Evolutionary conservation across 2,888 invertebrate species (phyloP).

Genomic region (Mylabris sibirica): DNA sequence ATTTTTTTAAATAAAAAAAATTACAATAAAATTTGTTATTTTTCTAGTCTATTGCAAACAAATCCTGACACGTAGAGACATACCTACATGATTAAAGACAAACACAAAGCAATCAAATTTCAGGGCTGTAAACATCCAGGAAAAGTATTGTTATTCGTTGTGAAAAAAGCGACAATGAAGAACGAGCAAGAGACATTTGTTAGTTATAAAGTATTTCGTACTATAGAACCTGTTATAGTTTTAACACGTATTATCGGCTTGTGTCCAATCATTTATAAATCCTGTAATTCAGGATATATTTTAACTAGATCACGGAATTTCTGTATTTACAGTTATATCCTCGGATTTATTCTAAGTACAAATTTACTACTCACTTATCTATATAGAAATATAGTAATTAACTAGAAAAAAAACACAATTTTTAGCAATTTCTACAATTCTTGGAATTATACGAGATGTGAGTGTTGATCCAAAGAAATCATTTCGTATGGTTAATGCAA

Average conservation of each 20-base stretch:
- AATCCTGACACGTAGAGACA: not conserved
- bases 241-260: conserved; percentile 42
- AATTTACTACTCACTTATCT: not conserved
- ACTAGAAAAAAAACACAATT: conserved; percentile 5
- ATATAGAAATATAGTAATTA: not conserved
- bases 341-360: conserved; percentile 41
- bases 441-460: conserved; percentile 40
- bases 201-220: conserved; percentile 11
- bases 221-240: conserved; percentile 36
- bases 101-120: not conserved
- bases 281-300: conserved; percentile 35
- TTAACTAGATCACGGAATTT: conserved; percentile 39
- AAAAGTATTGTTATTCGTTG: not conserved
- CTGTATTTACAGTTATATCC: conserved; percentile 42
- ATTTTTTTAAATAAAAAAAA: not conserved
- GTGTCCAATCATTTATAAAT: conserved; percentile 41
- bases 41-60: not conserved
- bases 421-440: conserved; percentile 38
- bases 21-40: not conserved
- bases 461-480: conserved; percentile 42
- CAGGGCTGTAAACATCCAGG: not conserved
- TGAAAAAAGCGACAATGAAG: conserved; percentile 3
- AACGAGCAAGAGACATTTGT: conserved; percentile 5
- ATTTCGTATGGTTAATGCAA: conserved; percentile 40
- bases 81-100: not conserved